phyloP scores from a whole-genome alignment of 1,140 invertebrate species.

The Varroa destructor region DNA sequence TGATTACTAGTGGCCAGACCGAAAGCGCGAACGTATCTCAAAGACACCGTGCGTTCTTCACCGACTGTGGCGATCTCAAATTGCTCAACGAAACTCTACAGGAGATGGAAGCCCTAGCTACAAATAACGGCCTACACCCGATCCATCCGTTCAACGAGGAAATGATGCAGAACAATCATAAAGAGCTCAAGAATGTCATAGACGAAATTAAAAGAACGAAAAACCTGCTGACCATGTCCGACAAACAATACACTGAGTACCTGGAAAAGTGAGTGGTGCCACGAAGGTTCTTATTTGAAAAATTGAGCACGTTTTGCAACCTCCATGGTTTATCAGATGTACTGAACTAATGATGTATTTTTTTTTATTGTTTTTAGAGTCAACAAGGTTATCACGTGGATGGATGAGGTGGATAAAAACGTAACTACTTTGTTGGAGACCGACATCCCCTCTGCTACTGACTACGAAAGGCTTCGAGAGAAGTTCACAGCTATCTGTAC shows the following conservation, averaged over 20 bases:
- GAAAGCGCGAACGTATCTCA: constrained; percentile 26
- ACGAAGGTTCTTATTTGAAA: not conserved
- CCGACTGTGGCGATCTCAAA: constrained; percentile 20
- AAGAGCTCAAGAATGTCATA: constrained; percentile 16
- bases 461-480: constrained; percentile 86
- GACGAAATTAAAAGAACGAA: constrained; percentile 27
- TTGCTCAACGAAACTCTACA: constrained; percentile 3
- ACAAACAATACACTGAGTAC: constrained; percentile 29
- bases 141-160: constrained; percentile 18
- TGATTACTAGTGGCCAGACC: constrained; percentile 4
- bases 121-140: constrained; percentile 3
- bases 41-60: constrained; percentile 16
- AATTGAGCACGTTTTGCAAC: not conserved
- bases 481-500: constrained; percentile 58
- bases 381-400: constrained; percentile 70
- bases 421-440: constrained; percentile 60
- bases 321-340: no score
- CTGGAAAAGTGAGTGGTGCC: constrained; percentile 50
- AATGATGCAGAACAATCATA: constrained; percentile 23
- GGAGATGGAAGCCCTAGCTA: constrained; percentile 15
- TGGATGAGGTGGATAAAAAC: constrained; percentile 69
- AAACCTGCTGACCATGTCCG: constrained; percentile 20
- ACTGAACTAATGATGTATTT: no score
- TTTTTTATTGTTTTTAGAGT: constrained; percentile 45
- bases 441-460: constrained; percentile 66